A percentile compares a stretch with the other conserved stretches of the same genome.
These are phyloP conservation scores for Lysandra coridon DNA, from an alignment of 2,888 invertebrate species.

Conservation along the genomic window DNA sequence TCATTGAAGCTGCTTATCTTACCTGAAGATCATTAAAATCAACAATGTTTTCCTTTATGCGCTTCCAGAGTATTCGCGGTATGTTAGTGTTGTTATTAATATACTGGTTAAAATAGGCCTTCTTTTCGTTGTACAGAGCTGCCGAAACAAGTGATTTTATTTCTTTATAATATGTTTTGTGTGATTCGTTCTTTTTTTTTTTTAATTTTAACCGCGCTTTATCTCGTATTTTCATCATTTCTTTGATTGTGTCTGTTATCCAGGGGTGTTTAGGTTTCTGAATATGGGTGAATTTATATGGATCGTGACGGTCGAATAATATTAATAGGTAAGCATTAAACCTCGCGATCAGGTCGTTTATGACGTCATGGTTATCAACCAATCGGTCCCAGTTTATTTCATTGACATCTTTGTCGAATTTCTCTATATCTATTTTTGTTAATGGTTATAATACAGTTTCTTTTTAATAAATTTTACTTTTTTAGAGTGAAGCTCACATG, in stretches of 20 bases:
- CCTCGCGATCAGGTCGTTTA: not conserved
- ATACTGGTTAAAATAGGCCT: not conserved
- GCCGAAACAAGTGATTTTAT: not conserved
- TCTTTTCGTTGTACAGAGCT: not conserved
- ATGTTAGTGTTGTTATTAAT: not conserved
- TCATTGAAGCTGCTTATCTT: too few species aligned
- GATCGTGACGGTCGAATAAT: not conserved
- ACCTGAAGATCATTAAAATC: not conserved
- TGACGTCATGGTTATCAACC: not conserved
- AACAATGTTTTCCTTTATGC: not conserved
- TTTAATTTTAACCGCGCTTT: not conserved
- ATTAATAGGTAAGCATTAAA: not conserved
- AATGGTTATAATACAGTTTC: not conserved
- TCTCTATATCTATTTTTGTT: not conserved
- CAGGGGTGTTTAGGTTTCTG: not conserved
- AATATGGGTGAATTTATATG: not conserved
- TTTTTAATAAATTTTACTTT: not conserved
- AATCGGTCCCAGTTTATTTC: not conserved
- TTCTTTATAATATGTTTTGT: not conserved
- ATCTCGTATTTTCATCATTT: not conserved
- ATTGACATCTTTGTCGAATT: not conserved
- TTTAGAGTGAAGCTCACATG: not conserved
- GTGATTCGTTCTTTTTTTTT: not conserved
- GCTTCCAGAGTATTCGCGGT: not conserved
- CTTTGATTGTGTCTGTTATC: not conserved